Base-by-base conservation (phyloP, 2,113 vertebrate genomes). In the Ptychochromis oligacanthus region DNA sequence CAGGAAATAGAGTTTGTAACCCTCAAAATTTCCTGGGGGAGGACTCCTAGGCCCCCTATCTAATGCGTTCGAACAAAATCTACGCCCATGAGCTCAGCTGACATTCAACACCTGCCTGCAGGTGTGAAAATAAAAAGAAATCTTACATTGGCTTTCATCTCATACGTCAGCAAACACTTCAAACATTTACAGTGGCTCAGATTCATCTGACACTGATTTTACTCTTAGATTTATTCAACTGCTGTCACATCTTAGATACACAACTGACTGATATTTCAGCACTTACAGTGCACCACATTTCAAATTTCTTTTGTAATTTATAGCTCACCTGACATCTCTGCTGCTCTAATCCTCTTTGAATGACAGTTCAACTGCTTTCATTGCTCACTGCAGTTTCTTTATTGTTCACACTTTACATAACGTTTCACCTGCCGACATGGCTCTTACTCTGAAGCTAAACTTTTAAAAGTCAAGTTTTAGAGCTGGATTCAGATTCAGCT, bases 321-420 rank as follows among this genome's bases (percentile, higher is more conserved):
- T 52, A 2, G 65, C 65, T 52, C 65, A 52, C 17, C 43, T 72
- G 65, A 52, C 43, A 72, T 72, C 65, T 0, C 17, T 5, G 43
- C 65, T 72, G 43, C 65, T 72, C 52, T 72, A 52, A 72, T 72
- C 43, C 43, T 72, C 24, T 8, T 52, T 28, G 17, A 72, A 52
- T 20, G 43, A 31, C 65, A 70, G 24, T 12, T 28, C 28, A 3
- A 31, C 65, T 0, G 2, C 65, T 72, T 49, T 72, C 26, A 72
- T 72, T 26, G n/a, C 26, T 52, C 65, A 72, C 0, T 13, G 65
- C 17, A 52, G 20, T 52, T 2, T 72, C 65, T 72, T 72, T 72
- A 52, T 70, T 70, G 43, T 70, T 52, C 43, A 52, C 24, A 28
- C 43, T 49, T 20, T 26, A 67, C 46, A 40, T 49, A 40, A 70